phyloP scores from a whole-genome alignment of 1,140 invertebrate genomes.

The Drosophila eugracilis region DNA sequence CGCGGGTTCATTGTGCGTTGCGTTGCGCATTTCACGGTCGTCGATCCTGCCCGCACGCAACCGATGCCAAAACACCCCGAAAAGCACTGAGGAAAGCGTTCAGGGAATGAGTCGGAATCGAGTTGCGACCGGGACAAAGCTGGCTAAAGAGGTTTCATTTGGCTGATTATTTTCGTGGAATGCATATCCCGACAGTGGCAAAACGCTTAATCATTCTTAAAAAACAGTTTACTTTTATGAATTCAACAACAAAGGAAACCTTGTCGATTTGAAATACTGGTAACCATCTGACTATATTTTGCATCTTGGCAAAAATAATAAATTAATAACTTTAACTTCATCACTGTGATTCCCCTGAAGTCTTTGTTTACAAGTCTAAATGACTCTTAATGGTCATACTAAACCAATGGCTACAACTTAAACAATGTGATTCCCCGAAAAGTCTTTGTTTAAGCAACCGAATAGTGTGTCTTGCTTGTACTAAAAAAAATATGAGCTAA shows the following conservation, averaged over 20 bases:
- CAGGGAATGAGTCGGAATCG: not conserved
- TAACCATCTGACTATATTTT: not conserved
- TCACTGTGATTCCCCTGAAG: not conserved
- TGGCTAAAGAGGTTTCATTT: constrained; percentile 10
- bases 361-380: not conserved
- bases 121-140: constrained; percentile 17
- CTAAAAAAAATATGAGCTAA: constrained; percentile 18
- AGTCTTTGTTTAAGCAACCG: not conserved
- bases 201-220: not conserved
- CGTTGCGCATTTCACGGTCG: constrained; percentile 76
- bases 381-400: not conserved
- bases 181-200: not conserved
- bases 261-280: not conserved
- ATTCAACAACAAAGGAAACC: not conserved
- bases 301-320: not conserved
- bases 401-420: not conserved
- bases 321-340: not conserved
- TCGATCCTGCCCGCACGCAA: constrained; percentile 80
- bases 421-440: constrained; percentile 2
- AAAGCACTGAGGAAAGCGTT: constrained; percentile 24
- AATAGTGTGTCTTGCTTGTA: constrained; percentile 4
- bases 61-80: constrained; percentile 51
- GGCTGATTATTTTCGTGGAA: constrained; percentile 4
- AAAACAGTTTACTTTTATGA: not conserved
- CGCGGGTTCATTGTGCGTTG: constrained; percentile 78